These are phyloP conservation scores for Chaunax sp. DNA, from an alignment of 2,797 vertebrate genomes.

Conservation along the genomic window DNA sequence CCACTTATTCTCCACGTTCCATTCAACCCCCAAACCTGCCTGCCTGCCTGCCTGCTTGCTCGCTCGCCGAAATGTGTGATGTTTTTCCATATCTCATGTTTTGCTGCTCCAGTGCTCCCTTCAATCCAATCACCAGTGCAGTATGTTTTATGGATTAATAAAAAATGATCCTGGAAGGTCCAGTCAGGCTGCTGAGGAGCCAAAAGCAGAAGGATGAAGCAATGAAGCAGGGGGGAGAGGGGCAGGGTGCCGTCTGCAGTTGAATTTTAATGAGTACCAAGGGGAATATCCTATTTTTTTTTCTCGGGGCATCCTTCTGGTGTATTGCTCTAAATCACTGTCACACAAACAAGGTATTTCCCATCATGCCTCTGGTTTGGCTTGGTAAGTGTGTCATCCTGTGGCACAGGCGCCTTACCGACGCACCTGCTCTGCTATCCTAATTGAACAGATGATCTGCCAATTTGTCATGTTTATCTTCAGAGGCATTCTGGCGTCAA, in stretches of 20 bases:
- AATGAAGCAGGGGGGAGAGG: conserved; percentile 58
- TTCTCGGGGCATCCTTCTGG: conserved; percentile 76
- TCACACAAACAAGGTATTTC: conserved; percentile 87
- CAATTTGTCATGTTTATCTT: conserved; percentile 93
- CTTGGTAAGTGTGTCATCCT: conserved; percentile 80
- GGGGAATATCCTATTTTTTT: conserved; percentile 84
- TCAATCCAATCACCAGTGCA: conserved; percentile 80
- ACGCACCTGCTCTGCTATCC: conserved; percentile 85
- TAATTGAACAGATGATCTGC: conserved; percentile 89
- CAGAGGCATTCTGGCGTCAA: conserved; percentile 79
- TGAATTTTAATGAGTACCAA: conserved; percentile 89
- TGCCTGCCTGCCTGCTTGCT: conserved; percentile 44
- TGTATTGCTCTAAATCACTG: conserved; percentile 84
- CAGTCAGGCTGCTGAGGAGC: conserved; percentile 74
- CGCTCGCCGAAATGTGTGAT: conserved; percentile 79
- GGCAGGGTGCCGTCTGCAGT: conserved; percentile 74
- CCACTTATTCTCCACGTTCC: conserved; percentile 70
- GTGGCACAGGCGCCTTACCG: conserved; percentile 71
- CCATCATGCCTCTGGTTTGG: conserved; percentile 86
- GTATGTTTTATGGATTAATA: conserved; percentile 92
- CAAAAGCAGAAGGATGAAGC: conserved; percentile 80
- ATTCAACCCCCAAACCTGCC: conserved; percentile 20
- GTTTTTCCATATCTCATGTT: conserved; percentile 84
- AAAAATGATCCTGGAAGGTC: conserved; percentile 86
- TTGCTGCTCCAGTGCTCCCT: conserved; percentile 83